These are phyloP conservation scores for Drosophila emarginata DNA, from an alignment of 2,888 invertebrate genomes.

Conservation along the genomic window DNA sequence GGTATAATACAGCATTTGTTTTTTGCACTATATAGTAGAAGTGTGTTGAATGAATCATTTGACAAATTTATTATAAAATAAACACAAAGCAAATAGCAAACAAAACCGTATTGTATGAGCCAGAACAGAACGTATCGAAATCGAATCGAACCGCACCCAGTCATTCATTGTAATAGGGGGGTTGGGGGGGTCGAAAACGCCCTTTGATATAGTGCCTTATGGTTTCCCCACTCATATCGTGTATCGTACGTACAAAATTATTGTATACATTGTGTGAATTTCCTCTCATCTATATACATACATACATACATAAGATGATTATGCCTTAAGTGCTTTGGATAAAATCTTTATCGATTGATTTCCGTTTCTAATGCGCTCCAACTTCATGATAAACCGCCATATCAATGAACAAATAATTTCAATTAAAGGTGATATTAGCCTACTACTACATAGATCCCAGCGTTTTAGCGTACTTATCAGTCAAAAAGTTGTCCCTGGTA, in stretches of 20 bases:
- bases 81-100: constrained; percentile 21
- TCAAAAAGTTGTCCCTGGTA: constrained; percentile 62
- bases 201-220: neutral
- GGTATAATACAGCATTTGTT: constrained; percentile 21
- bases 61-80: constrained; percentile 37
- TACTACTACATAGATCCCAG: constrained; percentile 24
- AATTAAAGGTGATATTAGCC: neutral
- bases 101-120: constrained; percentile 20
- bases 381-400: constrained; percentile 24
- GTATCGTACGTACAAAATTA: constrained; percentile 2
- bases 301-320: constrained; percentile 20
- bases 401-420: constrained; percentile 26
- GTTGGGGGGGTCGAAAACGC: neutral
- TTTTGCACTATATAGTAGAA: constrained; percentile 17
- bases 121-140: neutral
- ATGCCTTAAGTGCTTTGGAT: constrained; percentile 31
- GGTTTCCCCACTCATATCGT: neutral
- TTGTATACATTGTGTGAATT: neutral
- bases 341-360: constrained; percentile 52
- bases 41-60: constrained; percentile 33
- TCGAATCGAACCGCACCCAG: neutral
- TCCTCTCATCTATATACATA: too few relatives aligned
- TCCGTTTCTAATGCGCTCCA: constrained; percentile 45
- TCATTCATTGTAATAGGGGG: neutral
- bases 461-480: constrained; percentile 54